Percentiles rank a stretch among this genome's conserved stretches.
Evolutionary conservation across 2,797 vertebrate genomes (phyloP).

Genomic region (Hemibagrus guttatus): DNA sequence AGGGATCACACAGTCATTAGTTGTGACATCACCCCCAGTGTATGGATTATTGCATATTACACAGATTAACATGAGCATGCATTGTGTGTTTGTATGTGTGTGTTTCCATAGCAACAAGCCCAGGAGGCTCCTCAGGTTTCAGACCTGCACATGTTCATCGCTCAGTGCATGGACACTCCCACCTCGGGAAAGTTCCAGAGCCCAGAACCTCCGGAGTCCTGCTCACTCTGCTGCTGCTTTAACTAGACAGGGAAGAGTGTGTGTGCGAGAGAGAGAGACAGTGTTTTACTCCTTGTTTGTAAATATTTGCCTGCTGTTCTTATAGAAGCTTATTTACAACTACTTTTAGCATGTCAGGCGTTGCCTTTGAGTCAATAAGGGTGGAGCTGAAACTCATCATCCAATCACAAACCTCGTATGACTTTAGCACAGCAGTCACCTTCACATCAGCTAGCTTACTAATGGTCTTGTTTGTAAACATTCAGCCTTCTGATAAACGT

Average conservation of each 20-base stretch:
- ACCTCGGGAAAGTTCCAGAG: slow-evolving; percentile 85
- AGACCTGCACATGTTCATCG: slow-evolving; percentile 84
- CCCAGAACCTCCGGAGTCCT: slow-evolving; percentile 70
- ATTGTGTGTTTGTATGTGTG: slow-evolving; percentile 9
- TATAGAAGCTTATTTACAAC: neutral
- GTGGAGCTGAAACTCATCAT: neutral
- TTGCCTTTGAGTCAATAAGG: neutral
- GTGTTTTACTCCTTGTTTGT: neutral
- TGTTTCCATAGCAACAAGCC: slow-evolving; percentile 78
- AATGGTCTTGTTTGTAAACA: neutral
- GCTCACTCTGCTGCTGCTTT: slow-evolving; percentile 85
- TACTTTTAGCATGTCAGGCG: neutral
- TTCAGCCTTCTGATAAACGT: neutral
- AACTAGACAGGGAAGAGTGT: slow-evolving; percentile 64
- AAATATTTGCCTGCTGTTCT: neutral
- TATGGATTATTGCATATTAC: neutral
- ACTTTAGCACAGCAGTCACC: neutral
- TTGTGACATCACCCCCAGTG: neutral
- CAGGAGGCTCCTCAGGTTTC: slow-evolving; percentile 68
- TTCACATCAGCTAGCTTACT: neutral
- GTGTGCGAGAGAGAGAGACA: neutral
- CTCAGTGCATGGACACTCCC: slow-evolving; percentile 85
- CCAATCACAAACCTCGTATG: neutral
- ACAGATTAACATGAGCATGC: neutral
- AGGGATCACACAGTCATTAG: neutral